phyloP scores from a whole-genome alignment of 2,888 invertebrate genomes.

The Pachymerium ferrugineum region DNA sequence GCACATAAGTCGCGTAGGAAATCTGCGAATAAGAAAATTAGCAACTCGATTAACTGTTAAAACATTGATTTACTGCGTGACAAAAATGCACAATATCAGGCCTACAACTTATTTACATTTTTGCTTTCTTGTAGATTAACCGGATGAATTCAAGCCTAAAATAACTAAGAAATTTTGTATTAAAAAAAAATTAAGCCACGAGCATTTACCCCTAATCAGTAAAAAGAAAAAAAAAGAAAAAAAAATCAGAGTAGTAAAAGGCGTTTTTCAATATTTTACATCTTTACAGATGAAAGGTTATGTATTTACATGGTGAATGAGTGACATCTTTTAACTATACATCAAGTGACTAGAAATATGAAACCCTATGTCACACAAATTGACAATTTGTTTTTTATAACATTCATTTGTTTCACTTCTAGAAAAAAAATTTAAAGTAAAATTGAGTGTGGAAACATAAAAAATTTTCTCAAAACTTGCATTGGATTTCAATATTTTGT shows the following conservation, averaged over 20 bases:
- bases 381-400: not conserved
- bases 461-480: too few species aligned
- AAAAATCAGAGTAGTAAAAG: not conserved
- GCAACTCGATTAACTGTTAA: not conserved
- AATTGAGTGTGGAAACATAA: too few species aligned
- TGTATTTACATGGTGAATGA: constrained; percentile 13
- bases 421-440: not conserved
- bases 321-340: constrained; percentile 8
- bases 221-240: not conserved
- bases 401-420: not conserved
- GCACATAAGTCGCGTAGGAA: not conserved
- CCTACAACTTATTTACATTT: not conserved
- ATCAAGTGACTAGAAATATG: constrained; percentile 9
- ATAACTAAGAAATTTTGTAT: not conserved
- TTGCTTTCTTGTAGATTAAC: not conserved
- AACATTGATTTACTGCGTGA: constrained; percentile 8
- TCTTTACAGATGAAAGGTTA: constrained; percentile 13
- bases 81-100: not conserved
- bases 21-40: not conserved
- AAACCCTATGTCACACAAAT: not conserved
- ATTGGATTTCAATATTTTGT: not conserved
- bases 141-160: not conserved
- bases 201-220: not conserved
- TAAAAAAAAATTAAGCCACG: not conserved
- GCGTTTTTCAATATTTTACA: constrained; percentile 8